A percentile compares a stretch with the other conserved stretches of the same genome.
These are phyloP conservation scores for Adelphocoris suturalis DNA, from an alignment of 2,888 invertebrate genomes.

Conservation along the genomic window DNA sequence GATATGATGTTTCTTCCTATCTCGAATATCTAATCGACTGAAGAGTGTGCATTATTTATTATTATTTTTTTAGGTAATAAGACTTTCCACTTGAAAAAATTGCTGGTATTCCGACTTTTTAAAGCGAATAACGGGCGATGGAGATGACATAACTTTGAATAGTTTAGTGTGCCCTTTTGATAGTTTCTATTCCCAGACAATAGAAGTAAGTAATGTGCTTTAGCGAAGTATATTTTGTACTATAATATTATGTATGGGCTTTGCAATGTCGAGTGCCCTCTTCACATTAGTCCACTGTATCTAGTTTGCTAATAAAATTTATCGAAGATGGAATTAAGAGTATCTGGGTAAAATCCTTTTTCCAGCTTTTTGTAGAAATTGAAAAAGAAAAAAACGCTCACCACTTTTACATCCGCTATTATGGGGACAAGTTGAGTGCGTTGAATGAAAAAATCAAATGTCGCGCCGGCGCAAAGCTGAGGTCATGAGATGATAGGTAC, in stretches of 20 bases:
- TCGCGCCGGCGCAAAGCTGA: too few species aligned
- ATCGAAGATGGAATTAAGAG: slow-evolving; percentile 77
- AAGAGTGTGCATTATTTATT: slow-evolving; percentile 63
- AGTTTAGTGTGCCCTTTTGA: slow-evolving; percentile 47
- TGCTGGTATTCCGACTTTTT: neutral
- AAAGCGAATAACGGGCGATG: neutral
- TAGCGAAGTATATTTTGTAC: slow-evolving; percentile 69
- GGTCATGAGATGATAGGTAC: too few species aligned
- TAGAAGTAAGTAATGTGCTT: slow-evolving; percentile 57
- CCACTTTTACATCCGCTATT: too few species aligned
- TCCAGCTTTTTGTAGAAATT: too few species aligned
- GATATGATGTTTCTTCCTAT: slow-evolving; percentile 57
- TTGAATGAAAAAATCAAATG: too few species aligned
- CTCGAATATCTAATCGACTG: slow-evolving; percentile 59
- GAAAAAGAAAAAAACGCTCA: too few species aligned
- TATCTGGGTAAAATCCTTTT: neutral
- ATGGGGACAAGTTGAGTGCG: too few species aligned
- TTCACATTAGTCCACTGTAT: slow-evolving; percentile 70
- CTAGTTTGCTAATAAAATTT: slow-evolving; percentile 74
- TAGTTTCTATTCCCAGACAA: slow-evolving; percentile 59
- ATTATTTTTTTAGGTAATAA: neutral
- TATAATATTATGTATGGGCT: slow-evolving; percentile 53
- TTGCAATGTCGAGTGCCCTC: slow-evolving; percentile 47
- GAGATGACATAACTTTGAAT: neutral
- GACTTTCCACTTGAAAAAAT: neutral